A percentile compares a stretch with the other conserved stretches of the same genome.
phyloP scores from a whole-genome alignment of 2,888 invertebrate species.

The Hypena proboscidalis region DNA sequence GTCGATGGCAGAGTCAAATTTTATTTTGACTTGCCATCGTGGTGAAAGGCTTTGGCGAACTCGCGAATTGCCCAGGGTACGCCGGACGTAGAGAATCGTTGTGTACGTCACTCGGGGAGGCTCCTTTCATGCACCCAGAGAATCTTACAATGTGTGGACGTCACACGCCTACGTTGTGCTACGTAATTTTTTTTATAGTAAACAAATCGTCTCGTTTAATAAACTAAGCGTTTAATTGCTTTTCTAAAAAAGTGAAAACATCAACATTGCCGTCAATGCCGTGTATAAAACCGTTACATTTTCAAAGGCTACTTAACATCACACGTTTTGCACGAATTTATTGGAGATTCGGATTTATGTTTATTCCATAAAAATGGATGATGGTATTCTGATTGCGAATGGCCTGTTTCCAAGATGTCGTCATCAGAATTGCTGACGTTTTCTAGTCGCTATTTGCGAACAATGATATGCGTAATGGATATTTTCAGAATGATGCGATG shows the following conservation, averaged over 20 bases:
- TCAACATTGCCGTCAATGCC: constrained; percentile 10
- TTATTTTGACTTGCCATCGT: no score
- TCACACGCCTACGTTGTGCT: constrained; percentile 8
- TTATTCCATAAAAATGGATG: constrained; percentile 34
- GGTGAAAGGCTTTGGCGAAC: no score
- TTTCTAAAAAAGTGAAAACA: not conserved
- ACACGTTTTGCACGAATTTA: constrained; percentile 48
- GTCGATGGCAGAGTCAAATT: no score
- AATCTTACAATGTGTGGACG: not conserved
- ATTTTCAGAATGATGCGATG: constrained; percentile 1
- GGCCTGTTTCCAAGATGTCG: constrained; percentile 34
- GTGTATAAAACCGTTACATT: constrained; percentile 48
- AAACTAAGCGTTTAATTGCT: constrained; percentile 9
- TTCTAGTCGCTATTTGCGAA: constrained; percentile 9
- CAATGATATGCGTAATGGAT: constrained; percentile 4
- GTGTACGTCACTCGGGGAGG: not conserved
- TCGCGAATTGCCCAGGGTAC: no score
- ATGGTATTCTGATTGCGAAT: constrained; percentile 32
- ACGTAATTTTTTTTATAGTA: constrained; percentile 15
- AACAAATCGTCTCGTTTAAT: constrained; percentile 7
- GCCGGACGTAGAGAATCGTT: no score
- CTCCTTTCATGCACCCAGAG: not conserved
- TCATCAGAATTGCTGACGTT: constrained; percentile 30
- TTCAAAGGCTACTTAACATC: constrained; percentile 53
- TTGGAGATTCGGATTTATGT: constrained; percentile 34